Evolutionary conservation across 2,888 invertebrate genomes (phyloP).

Genomic region (Hoplodrina ambigua): DNA sequence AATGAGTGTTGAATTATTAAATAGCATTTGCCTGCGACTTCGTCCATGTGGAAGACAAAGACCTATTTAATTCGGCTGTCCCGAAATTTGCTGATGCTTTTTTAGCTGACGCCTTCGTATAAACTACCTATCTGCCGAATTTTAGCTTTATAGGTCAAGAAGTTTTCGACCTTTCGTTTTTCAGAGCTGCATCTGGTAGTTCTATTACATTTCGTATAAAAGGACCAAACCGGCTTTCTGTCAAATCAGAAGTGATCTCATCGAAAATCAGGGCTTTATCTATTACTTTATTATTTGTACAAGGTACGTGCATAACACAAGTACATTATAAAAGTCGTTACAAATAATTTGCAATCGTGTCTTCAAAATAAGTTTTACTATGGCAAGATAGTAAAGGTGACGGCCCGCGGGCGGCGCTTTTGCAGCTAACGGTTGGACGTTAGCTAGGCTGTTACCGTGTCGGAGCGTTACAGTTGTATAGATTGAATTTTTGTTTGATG

Average conservation of each 20-base stretch:
- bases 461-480: too few species aligned
- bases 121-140: neutral
- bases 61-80: neutral
- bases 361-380: too few species aligned
- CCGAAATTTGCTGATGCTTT: too few species aligned
- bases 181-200: too few species aligned
- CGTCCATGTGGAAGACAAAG: neutral
- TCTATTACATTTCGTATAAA: neutral
- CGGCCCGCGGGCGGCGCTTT: too few species aligned
- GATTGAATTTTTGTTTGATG: too few species aligned
- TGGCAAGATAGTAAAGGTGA: too few species aligned
- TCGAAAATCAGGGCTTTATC: neutral
- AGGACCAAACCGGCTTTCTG: neutral
- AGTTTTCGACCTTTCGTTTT: too few species aligned
- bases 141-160: neutral
- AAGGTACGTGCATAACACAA: neutral
- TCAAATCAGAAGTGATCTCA: neutral
- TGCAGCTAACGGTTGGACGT: too few species aligned
- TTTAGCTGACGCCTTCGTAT: neutral
- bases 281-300: too few species aligned
- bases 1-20: too few species aligned
- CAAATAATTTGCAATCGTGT: too few species aligned
- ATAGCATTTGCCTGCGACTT: neutral
- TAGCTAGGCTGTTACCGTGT: neutral
- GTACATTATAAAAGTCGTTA: conserved; percentile 2